phyloP scores from a whole-genome alignment of 2,888 invertebrate species.

The Pyrrhosoma nymphula region DNA sequence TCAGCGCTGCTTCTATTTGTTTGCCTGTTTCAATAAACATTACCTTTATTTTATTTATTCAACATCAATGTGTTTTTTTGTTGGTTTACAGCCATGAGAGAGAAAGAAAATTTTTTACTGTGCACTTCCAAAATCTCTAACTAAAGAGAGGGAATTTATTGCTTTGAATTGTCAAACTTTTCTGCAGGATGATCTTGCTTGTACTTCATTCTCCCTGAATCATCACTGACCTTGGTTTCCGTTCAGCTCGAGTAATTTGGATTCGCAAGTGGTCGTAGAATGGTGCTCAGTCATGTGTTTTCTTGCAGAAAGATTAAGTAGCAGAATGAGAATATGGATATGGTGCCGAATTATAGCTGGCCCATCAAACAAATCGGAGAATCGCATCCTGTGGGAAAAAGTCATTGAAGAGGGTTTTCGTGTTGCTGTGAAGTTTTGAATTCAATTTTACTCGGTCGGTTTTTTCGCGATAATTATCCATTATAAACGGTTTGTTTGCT shows the following conservation, averaged over 20 bases:
- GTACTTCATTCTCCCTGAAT: not conserved
- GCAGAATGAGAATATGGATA: not conserved
- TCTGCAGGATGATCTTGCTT: not conserved
- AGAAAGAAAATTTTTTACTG: too few relatives aligned
- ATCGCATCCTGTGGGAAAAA: not conserved
- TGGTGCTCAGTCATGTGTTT: not conserved
- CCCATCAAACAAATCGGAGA: not conserved
- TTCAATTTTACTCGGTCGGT: not conserved
- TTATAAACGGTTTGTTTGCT: conserved; percentile 2
- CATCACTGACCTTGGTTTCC: not conserved
- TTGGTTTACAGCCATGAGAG: too few relatives aligned
- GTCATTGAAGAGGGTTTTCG: not conserved
- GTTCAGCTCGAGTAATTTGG: not conserved
- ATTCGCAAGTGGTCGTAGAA: not conserved
- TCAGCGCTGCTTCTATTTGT: too few relatives aligned
- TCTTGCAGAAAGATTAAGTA: not conserved
- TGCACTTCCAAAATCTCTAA: too few relatives aligned
- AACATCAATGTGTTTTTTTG: too few relatives aligned
- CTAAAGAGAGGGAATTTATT: not conserved
- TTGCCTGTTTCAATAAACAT: too few relatives aligned
- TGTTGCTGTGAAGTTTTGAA: not conserved
- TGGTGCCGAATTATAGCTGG: not conserved
- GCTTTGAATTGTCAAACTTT: not conserved
- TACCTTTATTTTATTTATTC: too few relatives aligned
- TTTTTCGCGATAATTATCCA: not conserved